These are phyloP conservation scores for Lamellibrachia columna DNA, from an alignment of 2,888 invertebrate genomes.

Conservation along the genomic window DNA sequence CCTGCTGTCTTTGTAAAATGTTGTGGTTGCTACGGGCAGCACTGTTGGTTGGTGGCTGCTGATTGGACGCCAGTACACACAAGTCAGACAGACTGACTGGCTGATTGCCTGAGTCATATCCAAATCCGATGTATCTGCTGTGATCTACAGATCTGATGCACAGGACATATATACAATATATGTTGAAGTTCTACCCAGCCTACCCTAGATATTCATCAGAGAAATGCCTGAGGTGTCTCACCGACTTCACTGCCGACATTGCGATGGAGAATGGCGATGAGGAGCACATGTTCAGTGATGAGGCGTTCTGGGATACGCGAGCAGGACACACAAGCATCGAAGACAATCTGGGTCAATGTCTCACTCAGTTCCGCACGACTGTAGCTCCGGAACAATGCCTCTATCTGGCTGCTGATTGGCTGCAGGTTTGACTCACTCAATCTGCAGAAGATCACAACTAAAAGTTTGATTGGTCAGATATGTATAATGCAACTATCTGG, in stretches of 20 bases:
- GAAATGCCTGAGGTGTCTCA: slow-evolving; percentile 61
- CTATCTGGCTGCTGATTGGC: slow-evolving; percentile 81
- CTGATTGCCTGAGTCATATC: no score
- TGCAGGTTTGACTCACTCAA: slow-evolving; percentile 85
- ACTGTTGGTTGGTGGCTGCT: no score
- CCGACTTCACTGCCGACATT: slow-evolving; percentile 92
- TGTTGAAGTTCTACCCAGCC: background rate
- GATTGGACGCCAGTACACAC: no score
- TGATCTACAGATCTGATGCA: no score
- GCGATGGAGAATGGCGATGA: slow-evolving; percentile 85
- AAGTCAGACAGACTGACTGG: no score
- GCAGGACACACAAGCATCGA: slow-evolving; percentile 75
- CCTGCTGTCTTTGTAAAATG: no score
- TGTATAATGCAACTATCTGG: background rate
- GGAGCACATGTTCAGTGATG: slow-evolving; percentile 83
- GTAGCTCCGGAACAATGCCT: slow-evolving; percentile 76
- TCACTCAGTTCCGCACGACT: slow-evolving; percentile 72
- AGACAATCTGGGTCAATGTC: slow-evolving; percentile 76
- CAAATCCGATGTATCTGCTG: no score
- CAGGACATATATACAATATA: background rate
- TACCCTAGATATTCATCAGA: background rate
- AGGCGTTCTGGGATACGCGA: slow-evolving; percentile 69
- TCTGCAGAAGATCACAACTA: slow-evolving; percentile 43
- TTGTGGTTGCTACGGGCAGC: no score
- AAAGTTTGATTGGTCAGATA: background rate